Percentiles rank a stretch among this genome's conserved stretches.
Evolutionary conservation across 1,140 invertebrate species (phyloP).

Genomic region (Maconellicoccus hirsutus): DNA sequence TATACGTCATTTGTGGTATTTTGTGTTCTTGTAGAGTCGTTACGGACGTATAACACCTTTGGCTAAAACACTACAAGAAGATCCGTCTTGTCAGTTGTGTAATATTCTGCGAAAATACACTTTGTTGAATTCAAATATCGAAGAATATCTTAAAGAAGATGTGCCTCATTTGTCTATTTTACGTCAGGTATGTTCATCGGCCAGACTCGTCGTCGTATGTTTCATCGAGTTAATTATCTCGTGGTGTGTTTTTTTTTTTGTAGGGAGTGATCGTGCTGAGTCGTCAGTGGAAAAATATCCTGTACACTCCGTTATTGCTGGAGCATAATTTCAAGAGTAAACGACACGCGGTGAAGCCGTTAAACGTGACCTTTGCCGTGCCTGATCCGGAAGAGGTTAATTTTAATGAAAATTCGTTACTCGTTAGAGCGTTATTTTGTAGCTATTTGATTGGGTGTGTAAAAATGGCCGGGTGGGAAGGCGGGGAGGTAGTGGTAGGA

Average conservation of each 20-base stretch:
- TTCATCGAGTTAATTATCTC: no score
- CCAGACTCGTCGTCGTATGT: not conserved
- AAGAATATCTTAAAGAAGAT: slow-evolving; percentile 67
- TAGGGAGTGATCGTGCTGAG: slow-evolving; percentile 83
- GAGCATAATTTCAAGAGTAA: slow-evolving; percentile 82
- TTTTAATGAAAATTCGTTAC: slow-evolving; percentile 28
- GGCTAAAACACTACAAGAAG: slow-evolving; percentile 83
- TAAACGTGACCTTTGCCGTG: slow-evolving; percentile 78
- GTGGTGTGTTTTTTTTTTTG: slow-evolving; percentile 27
- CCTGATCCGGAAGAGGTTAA: slow-evolving; percentile 66
- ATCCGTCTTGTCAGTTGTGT: slow-evolving; percentile 89
- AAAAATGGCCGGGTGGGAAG: no score
- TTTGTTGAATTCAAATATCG: slow-evolving; percentile 63
- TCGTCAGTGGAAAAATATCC: slow-evolving; percentile 90
- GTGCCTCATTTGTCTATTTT: slow-evolving; percentile 78
- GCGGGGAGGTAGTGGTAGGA: no score
- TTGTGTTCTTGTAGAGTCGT: slow-evolving; percentile 54
- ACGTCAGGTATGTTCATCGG: slow-evolving; percentile 59
- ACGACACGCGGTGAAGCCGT: slow-evolving; percentile 51
- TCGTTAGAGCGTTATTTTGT: not conserved
- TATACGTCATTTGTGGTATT: no score
- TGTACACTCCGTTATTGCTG: slow-evolving; percentile 82
- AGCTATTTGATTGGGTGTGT: not conserved
- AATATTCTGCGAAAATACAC: slow-evolving; percentile 78
- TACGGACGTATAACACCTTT: slow-evolving; percentile 78